Base-by-base conservation (phyloP, 2,797 vertebrate genomes). In the Hemibagrus guttatus region DNA sequence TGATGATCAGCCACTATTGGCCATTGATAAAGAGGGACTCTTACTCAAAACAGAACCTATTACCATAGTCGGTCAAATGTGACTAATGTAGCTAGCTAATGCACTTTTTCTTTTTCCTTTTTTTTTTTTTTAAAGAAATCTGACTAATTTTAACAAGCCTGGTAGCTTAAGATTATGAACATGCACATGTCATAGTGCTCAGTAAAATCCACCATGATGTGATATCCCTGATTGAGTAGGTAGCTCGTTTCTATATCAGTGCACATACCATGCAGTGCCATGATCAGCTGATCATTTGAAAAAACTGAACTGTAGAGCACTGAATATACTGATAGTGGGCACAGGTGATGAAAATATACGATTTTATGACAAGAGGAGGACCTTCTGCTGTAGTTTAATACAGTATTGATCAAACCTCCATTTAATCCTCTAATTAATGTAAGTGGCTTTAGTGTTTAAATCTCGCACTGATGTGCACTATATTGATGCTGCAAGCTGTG, bases 361-460 rank as follows among this genome's bases (percentile, higher is more conserved):
- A 80, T 61, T 80, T 80, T 61, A 59, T 80, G 78, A 59, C 19
- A 35, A 81, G 56, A 46, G 49, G 31, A 59, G 1, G 46, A 66
- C 46, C 63, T 84, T 54, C 49, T 79, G 42, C 74, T 80, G 26
- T 64, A 69, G 72, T 66, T 81, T 68, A 68, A 52, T 89, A 39
- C 82, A 26, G n/a, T 88, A 91, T 91, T 89, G 88, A 89, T 87
- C 86, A 81, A 71, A 16, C n/a, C 56, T 87, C 78, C 54, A 84
- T 86, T 90, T 84, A 89, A 89, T 63, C 39, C 54, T 66, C 87
- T 88, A 89, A 90, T 90, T 91, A 90, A 88, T 82, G 26, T 79
- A 85, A 90, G 88, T 88, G 87, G 81, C 85, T 86, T 88, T n/a
- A 46, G 84, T 89, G 82, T 87, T 88, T 87, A 81, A 89, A 88